Percentiles rank a stretch among this genome's conserved stretches.
These are phyloP conservation scores for Petrocephalus schoutedeni DNA, from an alignment of 2,797 vertebrate genomes.

Conservation along the genomic window DNA sequence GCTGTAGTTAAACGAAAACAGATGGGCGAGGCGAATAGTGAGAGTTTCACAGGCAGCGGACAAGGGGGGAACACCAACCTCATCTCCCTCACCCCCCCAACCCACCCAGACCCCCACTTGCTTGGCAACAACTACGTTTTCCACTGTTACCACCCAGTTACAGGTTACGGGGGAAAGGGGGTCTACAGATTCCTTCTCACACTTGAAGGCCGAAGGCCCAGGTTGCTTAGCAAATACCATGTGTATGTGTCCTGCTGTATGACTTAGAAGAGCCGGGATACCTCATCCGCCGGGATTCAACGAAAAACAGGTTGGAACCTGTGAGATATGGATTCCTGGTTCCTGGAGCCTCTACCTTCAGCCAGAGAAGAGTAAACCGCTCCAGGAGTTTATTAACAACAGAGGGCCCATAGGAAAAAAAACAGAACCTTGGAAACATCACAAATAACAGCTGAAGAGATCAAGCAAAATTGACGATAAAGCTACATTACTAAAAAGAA, in stretches of 20 bases:
- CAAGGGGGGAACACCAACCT: neutral
- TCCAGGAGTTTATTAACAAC: constrained; percentile 66
- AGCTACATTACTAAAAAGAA: neutral
- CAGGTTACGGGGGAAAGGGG: neutral
- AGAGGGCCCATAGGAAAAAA: constrained; percentile 48
- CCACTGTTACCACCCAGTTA: constrained; percentile 23
- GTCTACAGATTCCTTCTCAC: neutral
- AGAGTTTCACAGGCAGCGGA: constrained; percentile 6
- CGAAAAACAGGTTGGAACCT: constrained; percentile 28
- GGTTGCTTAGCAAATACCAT: neutral
- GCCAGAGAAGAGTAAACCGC: constrained; percentile 46
- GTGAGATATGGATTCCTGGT: constrained; percentile 37
- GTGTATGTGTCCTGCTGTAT: constrained; percentile 32
- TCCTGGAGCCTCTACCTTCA: constrained; percentile 44
- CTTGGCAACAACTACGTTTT: constrained; percentile 31
- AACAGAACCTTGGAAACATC: constrained; percentile 23
- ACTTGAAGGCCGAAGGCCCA: neutral
- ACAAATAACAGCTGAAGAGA: constrained; percentile 48
- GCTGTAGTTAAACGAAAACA: constrained; percentile 51
- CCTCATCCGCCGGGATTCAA: constrained; percentile 43
- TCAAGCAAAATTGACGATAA: neutral
- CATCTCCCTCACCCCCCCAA: neutral
- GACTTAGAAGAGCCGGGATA: constrained; percentile 34
- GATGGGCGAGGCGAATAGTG: constrained; percentile 41
- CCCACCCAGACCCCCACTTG: neutral